phyloP scores from a whole-genome alignment of 1,140 invertebrate genomes.

The Diachasmimorpha longicaudata region DNA sequence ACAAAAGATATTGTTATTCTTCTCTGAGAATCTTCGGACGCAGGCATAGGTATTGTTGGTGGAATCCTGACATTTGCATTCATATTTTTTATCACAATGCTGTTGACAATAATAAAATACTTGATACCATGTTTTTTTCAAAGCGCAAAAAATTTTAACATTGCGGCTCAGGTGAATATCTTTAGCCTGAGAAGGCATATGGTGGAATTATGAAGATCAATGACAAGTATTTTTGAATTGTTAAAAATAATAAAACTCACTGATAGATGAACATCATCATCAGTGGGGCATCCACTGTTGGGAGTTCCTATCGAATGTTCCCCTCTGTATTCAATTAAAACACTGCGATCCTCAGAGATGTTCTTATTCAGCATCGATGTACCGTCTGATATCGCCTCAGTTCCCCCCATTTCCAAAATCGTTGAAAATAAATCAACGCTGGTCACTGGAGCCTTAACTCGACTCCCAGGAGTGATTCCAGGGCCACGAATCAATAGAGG shows the following conservation, averaged over 20 bases:
- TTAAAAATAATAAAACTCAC: slow-evolving; percentile 54
- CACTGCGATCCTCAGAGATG: slow-evolving; percentile 55
- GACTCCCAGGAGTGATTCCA: slow-evolving; percentile 62
- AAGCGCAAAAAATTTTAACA: slow-evolving; percentile 18
- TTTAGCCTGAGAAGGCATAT: neutral
- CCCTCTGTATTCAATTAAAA: slow-evolving; percentile 82
- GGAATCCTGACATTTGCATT: slow-evolving; percentile 84
- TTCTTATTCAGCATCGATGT: slow-evolving; percentile 47
- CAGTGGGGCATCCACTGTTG: slow-evolving; percentile 65
- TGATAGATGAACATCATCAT: slow-evolving; percentile 63
- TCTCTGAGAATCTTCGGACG: slow-evolving; percentile 67
- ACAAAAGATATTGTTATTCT: slow-evolving; percentile 75
- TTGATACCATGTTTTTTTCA: neutral
- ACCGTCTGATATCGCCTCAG: slow-evolving; percentile 57
- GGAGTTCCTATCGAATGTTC: slow-evolving; percentile 67
- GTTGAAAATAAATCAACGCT: slow-evolving; percentile 85
- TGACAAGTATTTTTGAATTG: neutral
- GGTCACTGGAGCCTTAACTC: slow-evolving; percentile 66
- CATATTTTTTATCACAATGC: slow-evolving; percentile 70
- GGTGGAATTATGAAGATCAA: neutral
- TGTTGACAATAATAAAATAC: slow-evolving; percentile 48
- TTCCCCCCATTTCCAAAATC: slow-evolving; percentile 72
- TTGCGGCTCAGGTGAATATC: no score
- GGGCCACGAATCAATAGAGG: slow-evolving; percentile 84
- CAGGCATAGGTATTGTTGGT: slow-evolving; percentile 86